Conservation (phyloP, 2,113 vertebrate genomes). For the Galbula dea region DNA sequence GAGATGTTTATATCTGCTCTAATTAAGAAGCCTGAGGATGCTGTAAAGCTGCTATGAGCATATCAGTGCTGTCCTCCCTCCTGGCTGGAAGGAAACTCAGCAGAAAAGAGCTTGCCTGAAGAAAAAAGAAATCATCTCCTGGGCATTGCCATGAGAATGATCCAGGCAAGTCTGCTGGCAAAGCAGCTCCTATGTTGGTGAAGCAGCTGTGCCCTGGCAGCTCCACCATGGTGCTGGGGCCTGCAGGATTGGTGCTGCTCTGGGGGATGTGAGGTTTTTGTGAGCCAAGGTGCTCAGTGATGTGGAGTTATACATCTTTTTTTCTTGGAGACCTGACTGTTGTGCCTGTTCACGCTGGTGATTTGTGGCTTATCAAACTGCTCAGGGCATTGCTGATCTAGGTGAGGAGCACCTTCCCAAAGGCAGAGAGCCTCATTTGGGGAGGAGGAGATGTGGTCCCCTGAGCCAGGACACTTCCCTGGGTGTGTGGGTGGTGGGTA, state of each 20-base stretch:
- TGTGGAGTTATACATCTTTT: background rate
- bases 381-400: rapidly evolving
- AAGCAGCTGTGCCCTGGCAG: rapidly evolving
- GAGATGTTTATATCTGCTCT: background rate
- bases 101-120: background rate
- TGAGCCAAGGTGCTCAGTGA: rapidly evolving
- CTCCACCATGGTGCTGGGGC: background rate
- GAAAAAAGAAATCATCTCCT: background rate
- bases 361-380: background rate
- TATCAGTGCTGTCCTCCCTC: background rate
- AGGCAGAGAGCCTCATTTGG: background rate
- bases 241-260: rapidly evolving
- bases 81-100: background rate
- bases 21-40: background rate
- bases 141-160: background rate
- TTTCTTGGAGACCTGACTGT: background rate
- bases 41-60: background rate
- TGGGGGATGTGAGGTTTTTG: rapidly evolving
- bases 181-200: background rate
- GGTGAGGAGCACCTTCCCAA: background rate
- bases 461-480: background rate
- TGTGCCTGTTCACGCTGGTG: background rate
- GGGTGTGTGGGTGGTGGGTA: background rate
- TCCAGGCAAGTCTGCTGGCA: background rate
- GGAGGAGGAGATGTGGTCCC: rapidly evolving